Evolutionary conservation across 2,888 invertebrate genomes (phyloP), one percentile per base, ranked within the genome.

Genomic region (Parochlus steinenii): DNA sequence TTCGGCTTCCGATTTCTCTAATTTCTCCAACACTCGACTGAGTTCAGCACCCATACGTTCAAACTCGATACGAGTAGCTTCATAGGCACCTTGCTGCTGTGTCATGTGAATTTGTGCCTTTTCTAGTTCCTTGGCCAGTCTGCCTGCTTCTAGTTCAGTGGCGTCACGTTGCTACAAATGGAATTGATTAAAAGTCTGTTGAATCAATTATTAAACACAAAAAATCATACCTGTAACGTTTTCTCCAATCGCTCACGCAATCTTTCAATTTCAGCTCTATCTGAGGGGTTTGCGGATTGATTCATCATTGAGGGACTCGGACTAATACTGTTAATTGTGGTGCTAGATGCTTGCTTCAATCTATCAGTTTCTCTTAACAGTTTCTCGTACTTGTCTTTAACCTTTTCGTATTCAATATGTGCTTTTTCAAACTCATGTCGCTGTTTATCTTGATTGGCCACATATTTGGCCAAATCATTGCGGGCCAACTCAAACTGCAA

Each of bases 331-430:
- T 65, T 55, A 6, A 22, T 25, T 34, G 55, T 55, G 45, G 61
- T 63, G 36, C 56, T 58, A 47, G 16, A 24, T 54, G 54, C 56
- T 56, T 50, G 51, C 47, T 71, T 62, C 43, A 72, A 54, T 44
- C 73, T 57, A 49, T 74, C 73, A 28, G 70, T 61, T 52, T 73
- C 67, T 38, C 67, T 67, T 31, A 72, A 58, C 48, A 85, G 61
- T 60, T 85, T 83, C 51, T 87, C 87, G 53, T 83, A 76, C 42
- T 83, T 69, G 48, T 87, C 87, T 46, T 82, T 69, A 42, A 85
- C 72, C 62, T 87, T 87, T 53, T 87, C 87, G 47, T 82, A 76
- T 60, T 87, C 87, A 53, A 87, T 83, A 50, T 82, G 76, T 44
- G 85, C 76, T 29, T 85, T 67, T 55, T 83, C 87, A 47, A 83